A percentile compares a stretch with the other conserved stretches of the same genome.
Evolutionary conservation across 2,888 invertebrate species (phyloP).

Genomic region (Cremastinae sp.): DNA sequence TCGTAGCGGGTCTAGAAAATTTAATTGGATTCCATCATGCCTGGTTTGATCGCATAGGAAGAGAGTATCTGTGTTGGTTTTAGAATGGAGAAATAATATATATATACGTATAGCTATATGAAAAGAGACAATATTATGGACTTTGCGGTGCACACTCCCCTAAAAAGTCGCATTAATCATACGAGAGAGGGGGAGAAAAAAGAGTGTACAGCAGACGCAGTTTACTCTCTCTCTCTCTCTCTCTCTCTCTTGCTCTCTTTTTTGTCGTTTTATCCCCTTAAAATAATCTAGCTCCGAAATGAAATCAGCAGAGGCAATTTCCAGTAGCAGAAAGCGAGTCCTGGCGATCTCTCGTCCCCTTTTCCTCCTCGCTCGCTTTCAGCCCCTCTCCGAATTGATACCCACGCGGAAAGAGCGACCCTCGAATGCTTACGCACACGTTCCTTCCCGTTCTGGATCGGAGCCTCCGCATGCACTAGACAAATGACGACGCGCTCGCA

Average conservation of each 20-base stretch:
- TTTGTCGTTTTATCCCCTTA: conserved; percentile 70
- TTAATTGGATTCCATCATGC: conserved; percentile 62
- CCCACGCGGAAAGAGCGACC: conserved; percentile 43
- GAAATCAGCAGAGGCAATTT: conserved; percentile 80
- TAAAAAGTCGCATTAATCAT: conserved; percentile 79
- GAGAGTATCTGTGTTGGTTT: conserved; percentile 46
- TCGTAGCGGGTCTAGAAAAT: conserved; percentile 38
- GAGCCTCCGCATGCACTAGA: conserved; percentile 73
- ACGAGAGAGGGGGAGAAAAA: conserved; percentile 59
- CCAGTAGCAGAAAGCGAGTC: conserved; percentile 71
- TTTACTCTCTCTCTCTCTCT: conserved; percentile 50
- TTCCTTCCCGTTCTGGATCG: neutral
- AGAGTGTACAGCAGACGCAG: conserved; percentile 34
- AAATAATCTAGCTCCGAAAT: conserved; percentile 80
- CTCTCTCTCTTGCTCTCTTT: conserved; percentile 18
- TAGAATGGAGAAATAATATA: conserved; percentile 26
- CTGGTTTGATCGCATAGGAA: conserved; percentile 60
- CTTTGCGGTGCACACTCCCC: conserved; percentile 58
- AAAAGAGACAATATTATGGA: conserved; percentile 11
- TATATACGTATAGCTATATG: neutral
- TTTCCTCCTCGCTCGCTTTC: conserved; percentile 34
- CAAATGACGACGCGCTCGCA: conserved; percentile 78
- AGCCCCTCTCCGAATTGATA: conserved; percentile 13
- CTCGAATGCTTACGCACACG: conserved; percentile 50
- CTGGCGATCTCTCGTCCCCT: conserved; percentile 64